A percentile compares a stretch with the other conserved stretches of the same genome.
Conservation (phyloP, 2,888 invertebrate species). For the Halocaridina rubra region DNA sequence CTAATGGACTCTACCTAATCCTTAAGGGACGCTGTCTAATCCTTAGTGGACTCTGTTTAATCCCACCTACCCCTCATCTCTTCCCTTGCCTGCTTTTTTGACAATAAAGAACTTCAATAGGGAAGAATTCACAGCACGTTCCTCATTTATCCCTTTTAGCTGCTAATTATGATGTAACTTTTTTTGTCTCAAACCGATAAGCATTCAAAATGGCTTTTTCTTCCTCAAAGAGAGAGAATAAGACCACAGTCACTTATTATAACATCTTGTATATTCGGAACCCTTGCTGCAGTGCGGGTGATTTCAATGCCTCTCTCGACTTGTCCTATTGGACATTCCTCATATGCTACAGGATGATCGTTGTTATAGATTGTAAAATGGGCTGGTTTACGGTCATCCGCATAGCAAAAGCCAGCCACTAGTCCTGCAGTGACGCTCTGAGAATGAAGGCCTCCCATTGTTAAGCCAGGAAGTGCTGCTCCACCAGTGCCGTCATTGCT, state of each 20-base stretch:
- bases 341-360: constrained; percentile 23
- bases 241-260: constrained; percentile 30
- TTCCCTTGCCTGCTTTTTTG: too few species aligned
- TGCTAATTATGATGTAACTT: too few species aligned
- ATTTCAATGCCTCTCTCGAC: constrained; percentile 26
- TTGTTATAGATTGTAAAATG: constrained; percentile 33
- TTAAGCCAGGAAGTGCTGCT: constrained; percentile 23
- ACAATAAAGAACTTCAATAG: too few species aligned
- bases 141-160: too few species aligned
- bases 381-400: constrained; percentile 18
- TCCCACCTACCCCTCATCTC: too few species aligned
- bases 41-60: too few species aligned
- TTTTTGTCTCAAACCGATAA: too few species aligned
- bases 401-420: constrained; percentile 29
- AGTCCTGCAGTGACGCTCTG: constrained; percentile 35
- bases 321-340: constrained; percentile 30
- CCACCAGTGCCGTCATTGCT: constrained; percentile 32
- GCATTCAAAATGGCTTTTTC: too few species aligned
- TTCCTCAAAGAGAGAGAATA: not conserved
- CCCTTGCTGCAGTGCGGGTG: not conserved
- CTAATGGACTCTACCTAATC: too few species aligned
- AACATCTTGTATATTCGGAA: not conserved
- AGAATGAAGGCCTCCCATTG: constrained; percentile 11
- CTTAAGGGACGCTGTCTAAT: too few species aligned
- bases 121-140: too few species aligned